Percentiles rank a stretch among this genome's conserved stretches.
phyloP scores from a whole-genome alignment of 2,113 vertebrate genomes.

The Periophthalmus modestus region DNA sequence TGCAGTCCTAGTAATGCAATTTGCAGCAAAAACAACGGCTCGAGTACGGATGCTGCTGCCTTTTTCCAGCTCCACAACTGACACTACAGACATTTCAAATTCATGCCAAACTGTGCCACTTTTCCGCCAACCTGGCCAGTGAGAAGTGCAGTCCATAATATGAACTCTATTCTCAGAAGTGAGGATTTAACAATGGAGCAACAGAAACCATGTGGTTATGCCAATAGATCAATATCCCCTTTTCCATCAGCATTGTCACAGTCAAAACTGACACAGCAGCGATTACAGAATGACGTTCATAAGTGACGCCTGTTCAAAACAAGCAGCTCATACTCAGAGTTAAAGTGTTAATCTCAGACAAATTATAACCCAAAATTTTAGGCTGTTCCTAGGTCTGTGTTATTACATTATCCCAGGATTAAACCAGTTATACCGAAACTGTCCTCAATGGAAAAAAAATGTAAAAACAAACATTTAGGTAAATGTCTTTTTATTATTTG shows the following conservation, averaged over 20 bases:
- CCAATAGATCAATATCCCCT: slow-evolving; percentile 62
- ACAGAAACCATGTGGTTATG: slow-evolving; percentile 39
- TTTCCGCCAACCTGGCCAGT: slow-evolving; percentile 17
- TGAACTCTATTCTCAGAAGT: slow-evolving; percentile 25
- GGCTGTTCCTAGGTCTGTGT: slow-evolving; percentile 20
- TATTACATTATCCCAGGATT: slow-evolving; percentile 36
- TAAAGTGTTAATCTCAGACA: slow-evolving; percentile 49
- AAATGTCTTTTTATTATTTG: not conserved
- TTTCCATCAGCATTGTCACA: slow-evolving; percentile 55
- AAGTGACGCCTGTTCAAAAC: slow-evolving; percentile 49
- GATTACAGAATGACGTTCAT: slow-evolving; percentile 70
- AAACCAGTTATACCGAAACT: not conserved
- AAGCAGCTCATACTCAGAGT: slow-evolving; percentile 39
- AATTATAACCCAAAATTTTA: slow-evolving; percentile 38
- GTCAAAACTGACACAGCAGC: slow-evolving; percentile 68
- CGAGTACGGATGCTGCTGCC: slow-evolving; percentile 6
- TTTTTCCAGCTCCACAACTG: slow-evolving; percentile 25
- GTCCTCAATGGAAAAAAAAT: not conserved
- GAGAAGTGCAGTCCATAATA: slow-evolving; percentile 9
- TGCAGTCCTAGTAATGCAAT: slow-evolving; percentile 24
- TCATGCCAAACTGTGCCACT: slow-evolving; percentile 22
- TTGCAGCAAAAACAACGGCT: slow-evolving; percentile 32
- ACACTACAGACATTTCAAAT: slow-evolving; percentile 18
- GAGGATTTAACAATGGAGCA: slow-evolving; percentile 19
- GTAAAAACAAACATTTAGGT: too few relatives aligned